Conservation (phyloP, 2,113 vertebrate genomes). For the Lophura nycthemera region DNA sequence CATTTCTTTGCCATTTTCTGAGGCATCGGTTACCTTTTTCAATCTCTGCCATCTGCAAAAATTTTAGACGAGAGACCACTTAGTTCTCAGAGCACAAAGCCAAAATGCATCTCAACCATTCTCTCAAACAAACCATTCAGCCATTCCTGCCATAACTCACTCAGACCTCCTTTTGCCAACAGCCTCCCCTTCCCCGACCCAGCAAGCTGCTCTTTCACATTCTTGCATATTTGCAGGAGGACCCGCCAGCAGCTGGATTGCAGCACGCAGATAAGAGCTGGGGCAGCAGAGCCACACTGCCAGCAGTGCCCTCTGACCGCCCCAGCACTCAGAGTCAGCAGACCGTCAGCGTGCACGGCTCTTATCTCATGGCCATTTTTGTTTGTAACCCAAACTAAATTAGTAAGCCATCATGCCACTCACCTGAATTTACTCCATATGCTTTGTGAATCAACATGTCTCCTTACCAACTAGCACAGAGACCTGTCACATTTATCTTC, state of each 20-base stretch:
- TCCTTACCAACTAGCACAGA: slow-evolving; percentile 6
- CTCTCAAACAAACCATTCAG: slow-evolving; percentile 1
- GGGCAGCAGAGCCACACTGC: slow-evolving; percentile 8
- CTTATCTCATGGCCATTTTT: slow-evolving; percentile 37
- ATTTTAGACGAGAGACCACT: slow-evolving; percentile 16
- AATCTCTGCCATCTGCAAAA: not conserved
- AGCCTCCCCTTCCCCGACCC: slow-evolving; percentile 7
- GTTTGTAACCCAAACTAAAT: slow-evolving; percentile 53
- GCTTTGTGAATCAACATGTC: slow-evolving; percentile 43
- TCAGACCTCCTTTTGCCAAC: not conserved
- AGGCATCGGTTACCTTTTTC: not conserved
- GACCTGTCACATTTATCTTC: slow-evolving; percentile 39
- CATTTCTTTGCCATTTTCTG: not conserved
- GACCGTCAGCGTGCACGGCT: slow-evolving; percentile 36
- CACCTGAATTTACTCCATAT: slow-evolving; percentile 30
- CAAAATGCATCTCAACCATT: not conserved
- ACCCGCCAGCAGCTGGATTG: not conserved
- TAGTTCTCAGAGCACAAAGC: not conserved
- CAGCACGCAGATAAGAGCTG: slow-evolving; percentile 32
- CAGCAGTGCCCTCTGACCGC: not conserved
- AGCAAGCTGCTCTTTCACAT: slow-evolving; percentile 31
- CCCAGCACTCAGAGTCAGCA: not conserved
- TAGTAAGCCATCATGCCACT: slow-evolving; percentile 30
- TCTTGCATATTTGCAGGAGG: slow-evolving; percentile 52
- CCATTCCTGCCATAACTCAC: slow-evolving; percentile 59